Evolutionary conservation across 2,113 vertebrate species (phyloP), one percentile per base, ranked within the genome.

Genomic region (Opisthocomus hoazin): DNA sequence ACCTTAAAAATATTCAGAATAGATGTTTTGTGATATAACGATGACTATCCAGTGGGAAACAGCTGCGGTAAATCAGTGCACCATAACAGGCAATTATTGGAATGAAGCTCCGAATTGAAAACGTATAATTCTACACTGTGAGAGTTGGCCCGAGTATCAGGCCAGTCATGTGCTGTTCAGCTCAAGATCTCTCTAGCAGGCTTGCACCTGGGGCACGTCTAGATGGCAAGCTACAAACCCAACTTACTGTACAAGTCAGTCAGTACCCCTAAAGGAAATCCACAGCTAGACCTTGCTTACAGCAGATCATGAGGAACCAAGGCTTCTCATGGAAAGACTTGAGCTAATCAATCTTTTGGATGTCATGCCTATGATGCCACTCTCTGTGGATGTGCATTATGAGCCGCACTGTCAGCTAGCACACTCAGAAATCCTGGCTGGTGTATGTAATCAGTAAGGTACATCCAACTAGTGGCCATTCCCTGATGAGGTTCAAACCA

Each of bases 1-100:
- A 90, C 84, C 84, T 95, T 80, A 82, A 89, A 94, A 93, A 46
- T 50, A 96, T 75, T 34, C 51, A 27, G 32, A 95, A 92, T n/a
- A 92, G 51, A 77, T 43, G 29, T 18, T 90, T 80, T 79, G 58
- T 87, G 93, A 85, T 61, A 86, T 3, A 80, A 46, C 51, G 43
- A 54, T 76, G 53, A 18, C 65, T 39, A 32, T 48, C 20, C 45
- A 80, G 34, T 0, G 30, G 87, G 71, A 86, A 96, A 90, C 39
- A 94, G 50, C 76, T 92, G 53, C 61, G 79, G 63, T 29, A 76
- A 90, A 97, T 71, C 81, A 93, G 84, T 75, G 87, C 32, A 87
- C 81, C 23, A 36, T 41, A 91, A 60, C 23, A 90, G 82, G 54
- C 51, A 95, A 92, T 89, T 60, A 71, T 26, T 82, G 24, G 18